These are phyloP conservation scores for Pterocles orientalis DNA, from an alignment of 2,113 vertebrate species.

Conservation along the genomic window DNA sequence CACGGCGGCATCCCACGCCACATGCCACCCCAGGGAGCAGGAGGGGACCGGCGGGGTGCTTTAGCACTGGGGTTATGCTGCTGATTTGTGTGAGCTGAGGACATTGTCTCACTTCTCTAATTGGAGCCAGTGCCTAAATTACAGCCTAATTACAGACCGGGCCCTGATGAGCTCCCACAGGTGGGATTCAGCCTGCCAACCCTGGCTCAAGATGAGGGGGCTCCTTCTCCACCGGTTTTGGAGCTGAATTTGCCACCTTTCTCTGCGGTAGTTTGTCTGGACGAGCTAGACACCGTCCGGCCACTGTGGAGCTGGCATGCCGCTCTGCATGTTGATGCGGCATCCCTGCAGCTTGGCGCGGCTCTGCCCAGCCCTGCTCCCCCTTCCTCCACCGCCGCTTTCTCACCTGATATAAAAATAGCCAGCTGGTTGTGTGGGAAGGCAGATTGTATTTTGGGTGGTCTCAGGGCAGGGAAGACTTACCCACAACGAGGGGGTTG, in stretches of 20 bases:
- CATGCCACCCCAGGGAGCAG: not conserved
- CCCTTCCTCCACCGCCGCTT: rapidly evolving
- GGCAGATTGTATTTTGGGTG: not conserved
- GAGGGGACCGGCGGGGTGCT: not conserved
- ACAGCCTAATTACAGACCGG: not conserved
- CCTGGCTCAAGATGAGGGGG: rapidly evolving
- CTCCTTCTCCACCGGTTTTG: not conserved
- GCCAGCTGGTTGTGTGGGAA: not conserved
- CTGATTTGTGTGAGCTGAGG: not conserved
- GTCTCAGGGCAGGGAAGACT: not conserved
- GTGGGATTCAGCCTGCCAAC: not conserved
- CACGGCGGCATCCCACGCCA: not conserved
- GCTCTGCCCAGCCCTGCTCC: not conserved
- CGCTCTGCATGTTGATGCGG: conserved; percentile 36
- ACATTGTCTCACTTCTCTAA: not conserved
- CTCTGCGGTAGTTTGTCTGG: not conserved
- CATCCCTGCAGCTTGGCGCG: not conserved
- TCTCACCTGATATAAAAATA: not conserved
- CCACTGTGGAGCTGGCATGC: not conserved
- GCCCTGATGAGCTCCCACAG: not conserved
- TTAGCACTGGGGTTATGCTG: rapidly evolving
- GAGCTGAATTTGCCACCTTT: not conserved
- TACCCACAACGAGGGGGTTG: not conserved
- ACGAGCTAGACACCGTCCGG: not conserved
- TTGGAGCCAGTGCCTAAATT: conserved; percentile 10